These are phyloP conservation scores for Palythoa heliodiscus DNA, from an alignment of 92 coral and sea anemone genomes.

Conservation along the genomic window DNA sequence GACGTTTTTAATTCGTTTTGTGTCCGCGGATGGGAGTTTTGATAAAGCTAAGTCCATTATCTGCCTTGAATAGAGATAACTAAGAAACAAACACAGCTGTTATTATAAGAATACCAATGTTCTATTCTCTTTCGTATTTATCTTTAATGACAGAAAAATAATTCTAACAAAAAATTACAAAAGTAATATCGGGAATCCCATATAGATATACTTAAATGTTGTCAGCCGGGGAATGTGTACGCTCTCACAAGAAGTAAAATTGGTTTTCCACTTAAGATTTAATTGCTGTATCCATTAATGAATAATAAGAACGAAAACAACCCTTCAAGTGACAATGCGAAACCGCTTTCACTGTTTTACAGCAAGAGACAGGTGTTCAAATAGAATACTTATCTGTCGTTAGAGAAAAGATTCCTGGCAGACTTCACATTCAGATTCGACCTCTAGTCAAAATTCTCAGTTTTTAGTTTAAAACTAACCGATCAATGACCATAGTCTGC, in stretches of 20 bases:
- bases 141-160: background rate
- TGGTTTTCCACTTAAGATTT: constrained; percentile 28
- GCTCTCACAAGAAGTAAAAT: background rate
- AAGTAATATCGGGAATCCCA: background rate
- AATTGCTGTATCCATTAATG: constrained; percentile 45
- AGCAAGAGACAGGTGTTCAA: constrained; percentile 11
- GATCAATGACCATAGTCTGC: background rate
- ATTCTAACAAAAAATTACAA: background rate
- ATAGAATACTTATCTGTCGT: background rate
- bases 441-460: background rate
- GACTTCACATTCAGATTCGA: background rate
- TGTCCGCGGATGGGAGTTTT: constrained; percentile 20
- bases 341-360: constrained; percentile 17
- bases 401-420: background rate
- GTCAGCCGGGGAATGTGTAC: background rate
- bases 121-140: background rate
- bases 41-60: constrained; percentile 22
- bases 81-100: background rate
- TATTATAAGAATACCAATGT: no score
- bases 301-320: constrained; percentile 40
- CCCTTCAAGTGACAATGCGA: constrained; percentile 32
- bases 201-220: background rate
- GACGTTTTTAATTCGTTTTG: constrained; percentile 13
- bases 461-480: background rate
- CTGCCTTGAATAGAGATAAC: constrained; percentile 4